Conservation (phyloP, 2,113 vertebrate genomes). For the Lipotes vexillifer region DNA sequence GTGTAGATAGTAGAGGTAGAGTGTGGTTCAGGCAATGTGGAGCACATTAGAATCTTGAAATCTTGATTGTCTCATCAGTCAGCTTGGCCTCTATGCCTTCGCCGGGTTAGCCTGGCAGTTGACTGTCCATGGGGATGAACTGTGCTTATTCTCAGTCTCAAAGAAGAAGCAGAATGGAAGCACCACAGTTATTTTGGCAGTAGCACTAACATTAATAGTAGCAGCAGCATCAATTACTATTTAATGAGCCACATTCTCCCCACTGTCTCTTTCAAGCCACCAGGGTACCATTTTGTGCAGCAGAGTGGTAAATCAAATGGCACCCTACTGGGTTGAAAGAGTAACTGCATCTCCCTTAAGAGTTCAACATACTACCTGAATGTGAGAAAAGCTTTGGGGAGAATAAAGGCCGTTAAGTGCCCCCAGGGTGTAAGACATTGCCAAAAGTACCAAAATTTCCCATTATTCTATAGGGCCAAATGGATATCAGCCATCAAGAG, state of each 20-base stretch:
- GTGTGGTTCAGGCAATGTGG: background rate
- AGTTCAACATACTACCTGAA: conserved; percentile 24
- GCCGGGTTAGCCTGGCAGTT: fast-evolving
- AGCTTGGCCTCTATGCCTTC: background rate
- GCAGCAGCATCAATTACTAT: conserved; percentile 39
- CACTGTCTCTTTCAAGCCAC: conserved; percentile 27
- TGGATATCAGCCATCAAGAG: background rate
- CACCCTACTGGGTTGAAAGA: background rate
- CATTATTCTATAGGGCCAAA: background rate
- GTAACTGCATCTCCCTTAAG: background rate
- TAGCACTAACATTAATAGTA: background rate
- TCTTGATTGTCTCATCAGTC: background rate
- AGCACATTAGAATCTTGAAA: background rate
- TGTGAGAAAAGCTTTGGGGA: background rate
- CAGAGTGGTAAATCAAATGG: conserved; percentile 39
- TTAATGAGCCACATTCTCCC: conserved; percentile 56
- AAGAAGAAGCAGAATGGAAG: background rate
- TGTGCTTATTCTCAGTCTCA: background rate
- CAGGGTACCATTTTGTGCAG: conserved; percentile 46
- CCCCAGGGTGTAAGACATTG: background rate
- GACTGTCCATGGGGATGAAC: background rate
- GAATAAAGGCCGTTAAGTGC: background rate
- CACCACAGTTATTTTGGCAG: background rate
- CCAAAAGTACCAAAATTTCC: background rate
- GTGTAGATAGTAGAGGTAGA: background rate